Base-by-base conservation (phyloP, 2,113 vertebrate species). In the Nettapus auritus region DNA sequence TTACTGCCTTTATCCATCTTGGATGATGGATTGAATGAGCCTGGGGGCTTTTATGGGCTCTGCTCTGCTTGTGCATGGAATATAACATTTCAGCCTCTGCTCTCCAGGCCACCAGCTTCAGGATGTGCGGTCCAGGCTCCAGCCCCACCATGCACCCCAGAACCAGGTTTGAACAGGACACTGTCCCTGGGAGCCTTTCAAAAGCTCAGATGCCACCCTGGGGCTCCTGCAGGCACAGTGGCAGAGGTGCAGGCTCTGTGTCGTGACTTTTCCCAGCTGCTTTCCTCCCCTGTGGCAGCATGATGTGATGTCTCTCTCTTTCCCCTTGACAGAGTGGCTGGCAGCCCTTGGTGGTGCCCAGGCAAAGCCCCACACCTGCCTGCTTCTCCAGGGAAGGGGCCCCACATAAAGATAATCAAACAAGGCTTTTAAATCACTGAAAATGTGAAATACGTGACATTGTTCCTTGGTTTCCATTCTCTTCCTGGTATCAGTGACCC, bases 131-230 rank as follows among this genome's bases (percentile, higher is more conserved):
- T 29, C 40, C 48, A 34, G 55, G 10, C 18, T 48, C 13, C 57
- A 80, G 55, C 5, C 18, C 38, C 13, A n/a, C 5, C 0, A 1
- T 0, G 0, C 60, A 57, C 20, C 7, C 31, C 44, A 6, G 14
- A 73, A 59, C 68, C 19, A 85, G 36, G 8, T 77, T 69, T 82
- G 38, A 75, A 42, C 28, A 19, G 0, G 3, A 70, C 29, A 46
- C 36, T 52, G n/a, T 66, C 29, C 48, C 5, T 3, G 12, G 17
- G 22, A 88, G 63, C 25, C 29, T 71, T 76, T 42, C 5, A 13
- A 73, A 83, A 75, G 15, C 2, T 36, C 53, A 4, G 1, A 12
- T 38, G 10, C 10, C 38, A 3, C 31, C 44, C 29, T 56, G n/a
- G 9, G 20, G 13, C 31, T 89, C 19, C 57, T 87, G 48, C 13